Evolutionary conservation across 2,888 invertebrate species (phyloP).

Genomic region (Protophormia terraenovae): DNA sequence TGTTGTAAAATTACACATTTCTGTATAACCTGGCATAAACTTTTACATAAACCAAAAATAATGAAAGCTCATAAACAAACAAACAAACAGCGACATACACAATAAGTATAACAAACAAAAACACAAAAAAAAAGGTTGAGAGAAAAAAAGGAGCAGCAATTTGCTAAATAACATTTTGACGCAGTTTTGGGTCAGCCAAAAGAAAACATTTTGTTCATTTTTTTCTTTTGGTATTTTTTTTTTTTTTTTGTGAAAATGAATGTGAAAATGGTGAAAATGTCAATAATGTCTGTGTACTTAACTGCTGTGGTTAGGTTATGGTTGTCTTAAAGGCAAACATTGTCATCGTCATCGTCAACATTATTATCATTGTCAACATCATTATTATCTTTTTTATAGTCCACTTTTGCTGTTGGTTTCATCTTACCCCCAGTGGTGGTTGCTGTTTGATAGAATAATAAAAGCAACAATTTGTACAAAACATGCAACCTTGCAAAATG

Average conservation of each 20-base stretch:
- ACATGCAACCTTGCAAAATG: slow-evolving; percentile 19
- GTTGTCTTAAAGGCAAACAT: slow-evolving; percentile 10
- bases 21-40: too few species aligned
- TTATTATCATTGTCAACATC: neutral
- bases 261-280: neutral
- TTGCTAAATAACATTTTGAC: slow-evolving; percentile 35
- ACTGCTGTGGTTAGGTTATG: neutral
- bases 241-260: neutral
- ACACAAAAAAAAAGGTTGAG: neutral
- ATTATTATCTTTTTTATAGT: neutral
- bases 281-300: neutral
- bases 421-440: neutral
- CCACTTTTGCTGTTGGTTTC: neutral
- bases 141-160: slow-evolving; percentile 15
- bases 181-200: slow-evolving; percentile 28
- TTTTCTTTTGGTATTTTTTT: too few species aligned
- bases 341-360: neutral
- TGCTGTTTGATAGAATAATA: neutral
- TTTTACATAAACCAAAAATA: neutral
- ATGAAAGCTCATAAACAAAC: neutral
- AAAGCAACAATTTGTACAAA: slow-evolving; percentile 13
- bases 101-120: neutral
- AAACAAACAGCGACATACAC: neutral
- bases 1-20: neutral
- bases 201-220: neutral